Percentiles rank a stretch among this genome's conserved stretches.
Evolutionary conservation across 1,140 invertebrate genomes (phyloP).

Genomic region (Hyphantria cunea): DNA sequence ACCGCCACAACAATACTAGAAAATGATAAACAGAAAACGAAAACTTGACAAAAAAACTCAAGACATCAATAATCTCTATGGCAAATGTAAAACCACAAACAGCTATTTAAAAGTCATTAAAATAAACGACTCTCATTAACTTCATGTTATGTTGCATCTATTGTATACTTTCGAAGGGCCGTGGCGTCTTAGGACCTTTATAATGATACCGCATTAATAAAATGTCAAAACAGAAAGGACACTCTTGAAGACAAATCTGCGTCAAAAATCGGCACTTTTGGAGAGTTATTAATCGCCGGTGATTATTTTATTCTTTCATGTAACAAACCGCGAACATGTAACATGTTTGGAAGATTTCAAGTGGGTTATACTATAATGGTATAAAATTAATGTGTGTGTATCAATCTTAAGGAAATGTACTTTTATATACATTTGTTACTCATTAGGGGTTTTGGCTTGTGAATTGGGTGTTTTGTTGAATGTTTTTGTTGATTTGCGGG

Average conservation of each 20-base stretch:
- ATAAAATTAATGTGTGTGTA: conserved; percentile 53
- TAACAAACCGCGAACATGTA: conserved; percentile 54
- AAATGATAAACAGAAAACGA: too few relatives aligned
- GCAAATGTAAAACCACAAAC: conserved; percentile 64
- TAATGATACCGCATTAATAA: conserved; percentile 78
- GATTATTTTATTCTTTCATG: conserved; percentile 74
- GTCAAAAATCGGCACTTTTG: conserved; percentile 14
- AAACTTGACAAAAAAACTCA: conserved; percentile 30
- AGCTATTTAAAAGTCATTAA: conserved; percentile 74
- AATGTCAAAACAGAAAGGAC: conserved; percentile 79
- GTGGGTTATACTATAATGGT: conserved; percentile 51
- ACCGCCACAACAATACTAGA: too few relatives aligned
- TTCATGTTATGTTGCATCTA: conserved; percentile 55
- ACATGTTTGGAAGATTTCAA: conserved; percentile 54
- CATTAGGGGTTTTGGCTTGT: conserved; percentile 24
- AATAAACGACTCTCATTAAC: conserved; percentile 78
- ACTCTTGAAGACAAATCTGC: conserved; percentile 45
- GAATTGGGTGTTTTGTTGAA: conserved; percentile 14
- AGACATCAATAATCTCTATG: conserved; percentile 58
- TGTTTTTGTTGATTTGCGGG: conserved; percentile 3
- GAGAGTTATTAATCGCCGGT: conserved; percentile 66
- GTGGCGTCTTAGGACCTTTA: conserved; percentile 57
- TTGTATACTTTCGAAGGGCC: conserved; percentile 62
- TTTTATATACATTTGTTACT: conserved; percentile 22
- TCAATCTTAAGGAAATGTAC: conserved; percentile 45